A percentile compares a stretch with the other conserved stretches of the same genome.
These are phyloP conservation scores for Parauchenoglanis punctatus DNA, from an alignment of 2,797 vertebrate genomes.

Conservation along the genomic window DNA sequence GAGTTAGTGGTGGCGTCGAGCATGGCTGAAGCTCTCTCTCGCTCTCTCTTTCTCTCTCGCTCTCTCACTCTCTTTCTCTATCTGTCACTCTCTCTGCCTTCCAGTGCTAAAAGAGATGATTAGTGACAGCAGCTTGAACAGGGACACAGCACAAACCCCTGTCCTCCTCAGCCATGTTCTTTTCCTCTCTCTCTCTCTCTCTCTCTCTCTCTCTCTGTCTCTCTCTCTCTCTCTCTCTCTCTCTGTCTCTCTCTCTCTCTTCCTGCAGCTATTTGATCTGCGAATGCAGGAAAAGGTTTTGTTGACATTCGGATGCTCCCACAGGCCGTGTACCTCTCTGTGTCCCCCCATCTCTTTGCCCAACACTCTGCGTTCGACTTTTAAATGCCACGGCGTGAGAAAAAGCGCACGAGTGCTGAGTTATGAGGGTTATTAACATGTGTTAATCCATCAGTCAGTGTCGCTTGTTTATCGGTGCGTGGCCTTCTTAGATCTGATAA, in stretches of 20 bases:
- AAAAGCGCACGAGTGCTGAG: background rate
- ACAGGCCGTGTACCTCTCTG: slow-evolving; percentile 22
- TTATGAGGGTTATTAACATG: background rate
- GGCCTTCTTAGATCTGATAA: background rate
- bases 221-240: background rate
- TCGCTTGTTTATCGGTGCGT: background rate
- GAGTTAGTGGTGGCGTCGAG: background rate
- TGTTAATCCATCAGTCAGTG: background rate
- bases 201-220: background rate
- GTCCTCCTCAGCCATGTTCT: background rate
- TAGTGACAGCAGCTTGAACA: slow-evolving; percentile 48
- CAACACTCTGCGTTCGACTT: background rate
- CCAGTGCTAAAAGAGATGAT: slow-evolving; percentile 46
- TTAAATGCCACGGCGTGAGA: background rate
- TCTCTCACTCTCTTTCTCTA: background rate
- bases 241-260: background rate
- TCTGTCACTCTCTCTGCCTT: slow-evolving; percentile 1
- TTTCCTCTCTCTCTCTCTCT: background rate
- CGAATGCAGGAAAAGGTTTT: slow-evolving; percentile 42
- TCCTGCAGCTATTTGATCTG: slow-evolving; percentile 26
- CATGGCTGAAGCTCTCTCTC: background rate
- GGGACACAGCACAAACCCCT: slow-evolving; percentile 29
- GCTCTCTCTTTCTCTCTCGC: background rate
- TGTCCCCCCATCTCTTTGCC: too few species aligned
- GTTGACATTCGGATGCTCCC: slow-evolving; percentile 51